Conservation (phyloP, 2,797 vertebrate genomes). For the Cyclopterus lumpus region DNA sequence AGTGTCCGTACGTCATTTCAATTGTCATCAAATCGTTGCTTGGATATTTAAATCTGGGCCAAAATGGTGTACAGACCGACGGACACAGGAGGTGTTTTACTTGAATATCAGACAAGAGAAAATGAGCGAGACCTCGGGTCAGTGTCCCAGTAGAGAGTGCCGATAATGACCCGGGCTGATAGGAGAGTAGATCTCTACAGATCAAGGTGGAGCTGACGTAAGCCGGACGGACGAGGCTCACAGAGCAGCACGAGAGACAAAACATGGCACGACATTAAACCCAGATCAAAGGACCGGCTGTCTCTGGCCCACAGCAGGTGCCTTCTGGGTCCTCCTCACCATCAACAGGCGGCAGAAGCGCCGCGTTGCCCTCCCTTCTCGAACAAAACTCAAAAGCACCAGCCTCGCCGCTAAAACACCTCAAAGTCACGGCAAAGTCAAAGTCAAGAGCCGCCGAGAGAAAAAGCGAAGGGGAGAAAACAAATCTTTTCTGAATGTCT, state of each 20-base stretch:
- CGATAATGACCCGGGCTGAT: conserved; percentile 55
- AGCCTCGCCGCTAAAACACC: conserved; percentile 39
- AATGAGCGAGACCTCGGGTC: conserved; percentile 41
- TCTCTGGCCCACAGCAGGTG: conserved; percentile 67
- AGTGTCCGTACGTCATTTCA: background rate
- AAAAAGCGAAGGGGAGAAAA: conserved; percentile 64
- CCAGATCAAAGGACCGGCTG: conserved; percentile 78
- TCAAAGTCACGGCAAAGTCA: conserved; percentile 82
- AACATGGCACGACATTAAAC: conserved; percentile 76
- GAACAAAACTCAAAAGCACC: conserved; percentile 66
- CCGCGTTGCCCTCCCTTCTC: conserved; percentile 43
- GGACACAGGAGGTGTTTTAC: background rate
- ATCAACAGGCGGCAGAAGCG: conserved; percentile 60
- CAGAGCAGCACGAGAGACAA: conserved; percentile 61
- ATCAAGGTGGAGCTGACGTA: conserved; percentile 73
- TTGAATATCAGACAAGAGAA: conserved; percentile 20
- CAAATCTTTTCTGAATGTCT: conserved; percentile 74
- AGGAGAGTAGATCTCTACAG: conserved; percentile 58
- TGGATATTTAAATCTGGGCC: background rate
- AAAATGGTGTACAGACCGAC: background rate
- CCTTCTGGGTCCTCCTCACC: conserved; percentile 58
- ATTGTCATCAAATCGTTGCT: background rate
- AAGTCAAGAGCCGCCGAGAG: conserved; percentile 61
- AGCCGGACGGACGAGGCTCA: conserved; percentile 66
- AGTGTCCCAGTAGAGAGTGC: conserved; percentile 23